Evolutionary conservation across 37 sponge, comb jelly and placozoan genomes (phyloP), one percentile per base, ranked within the genome.

Genomic region (Diacarnus erythraeanus): DNA sequence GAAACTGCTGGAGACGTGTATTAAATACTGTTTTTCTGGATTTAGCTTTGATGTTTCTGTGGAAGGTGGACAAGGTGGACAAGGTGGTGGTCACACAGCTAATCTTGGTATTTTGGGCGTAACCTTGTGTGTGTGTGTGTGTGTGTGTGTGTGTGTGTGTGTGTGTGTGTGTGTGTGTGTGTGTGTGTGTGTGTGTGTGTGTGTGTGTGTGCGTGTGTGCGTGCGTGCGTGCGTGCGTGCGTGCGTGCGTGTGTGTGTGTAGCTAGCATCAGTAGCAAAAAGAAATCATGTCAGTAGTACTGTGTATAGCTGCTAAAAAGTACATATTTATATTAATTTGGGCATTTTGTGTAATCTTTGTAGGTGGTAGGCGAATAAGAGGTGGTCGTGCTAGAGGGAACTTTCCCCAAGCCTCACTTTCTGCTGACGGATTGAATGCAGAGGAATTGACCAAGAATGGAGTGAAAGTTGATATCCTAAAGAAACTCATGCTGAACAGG

Each of bases 1-100:
- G 42, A 92, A 76, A 47, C 88, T 92, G 40, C 72, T 92, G 22
- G 88, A 87, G 58, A 37, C 72, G 26, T 70, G 75, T 33, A 77
- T 83, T 27, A 84, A 88, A 58, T 80, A 87, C 54, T 87, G 85
- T 47, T 92, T 87, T 79, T 92, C 89, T 84, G 89, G 88, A 17
- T 47, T 69, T 22, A 69, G n/a, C 22, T 71, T 71, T 40, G 42
- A 2, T 9, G 71, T 33, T 4, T 23, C 29, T 29, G 56, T 61
- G 65, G 27, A 29, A 64, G 0, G 1, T 25, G 37, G 25, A 43
- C 8, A 6, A 3, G 29, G 15, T 42, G 41, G 30, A 3, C 3
- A 35, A 5, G 3, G 9, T 2, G 63, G 59, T 60, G 63, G 59
- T 4, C 41, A 20, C 34, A 60, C 77, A 37, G 63, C 77, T 37